These are phyloP conservation scores for Ophioderma brevispina DNA, from an alignment of 35 echinoderm and acorn worm genomes.

Conservation along the genomic window DNA sequence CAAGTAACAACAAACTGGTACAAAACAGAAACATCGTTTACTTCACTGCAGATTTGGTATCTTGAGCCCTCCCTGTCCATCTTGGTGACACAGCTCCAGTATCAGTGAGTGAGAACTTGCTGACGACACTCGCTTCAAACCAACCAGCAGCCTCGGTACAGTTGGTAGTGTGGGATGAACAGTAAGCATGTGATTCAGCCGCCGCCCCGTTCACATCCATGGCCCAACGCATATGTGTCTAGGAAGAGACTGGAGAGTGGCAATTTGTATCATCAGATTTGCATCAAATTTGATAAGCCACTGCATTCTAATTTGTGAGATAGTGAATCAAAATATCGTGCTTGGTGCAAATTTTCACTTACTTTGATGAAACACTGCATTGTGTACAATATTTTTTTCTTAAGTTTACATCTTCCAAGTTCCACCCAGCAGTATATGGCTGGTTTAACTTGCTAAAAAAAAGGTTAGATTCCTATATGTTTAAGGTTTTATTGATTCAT, in stretches of 20 bases:
- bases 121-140: constrained; percentile 32
- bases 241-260: not conserved
- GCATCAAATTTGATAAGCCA: no score
- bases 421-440: no score
- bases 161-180: constrained; percentile 76
- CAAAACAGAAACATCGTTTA: constrained; percentile 25
- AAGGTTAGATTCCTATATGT: no score
- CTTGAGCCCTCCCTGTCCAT: constrained; percentile 69
- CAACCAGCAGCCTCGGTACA: constrained; percentile 67
- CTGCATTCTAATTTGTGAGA: no score
- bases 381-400: no score
- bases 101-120: constrained; percentile 73
- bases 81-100: constrained; percentile 59
- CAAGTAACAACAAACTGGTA: constrained; percentile 50
- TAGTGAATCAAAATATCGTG: no score
- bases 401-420: no score
- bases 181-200: constrained; percentile 82
- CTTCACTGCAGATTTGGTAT: constrained; percentile 13
- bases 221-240: constrained; percentile 90
- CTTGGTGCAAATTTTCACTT: no score
- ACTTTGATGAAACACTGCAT: no score
- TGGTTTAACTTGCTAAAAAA: no score
- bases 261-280: no score
- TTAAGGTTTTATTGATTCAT: no score
- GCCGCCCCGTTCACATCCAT: constrained; percentile 83